Conservation (phyloP, 1,140 invertebrate species). For the Drosophila trapezifrons region DNA sequence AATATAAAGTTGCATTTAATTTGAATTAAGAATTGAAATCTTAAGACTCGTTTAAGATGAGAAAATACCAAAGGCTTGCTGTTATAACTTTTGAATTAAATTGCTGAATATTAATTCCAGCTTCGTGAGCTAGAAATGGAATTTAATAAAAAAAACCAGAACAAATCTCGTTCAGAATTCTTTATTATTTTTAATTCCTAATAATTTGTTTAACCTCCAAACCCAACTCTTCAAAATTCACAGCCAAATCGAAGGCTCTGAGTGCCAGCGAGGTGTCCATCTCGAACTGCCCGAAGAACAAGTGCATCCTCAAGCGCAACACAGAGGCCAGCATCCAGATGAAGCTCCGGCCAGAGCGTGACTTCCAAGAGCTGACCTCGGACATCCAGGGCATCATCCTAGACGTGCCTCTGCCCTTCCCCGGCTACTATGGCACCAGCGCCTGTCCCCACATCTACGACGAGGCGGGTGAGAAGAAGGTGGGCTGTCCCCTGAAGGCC, state of each 20-base stretch:
- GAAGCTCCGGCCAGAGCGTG: constrained; percentile 86
- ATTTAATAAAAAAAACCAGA: too few relatives aligned
- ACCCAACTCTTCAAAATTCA: background rate
- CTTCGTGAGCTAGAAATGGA: too few relatives aligned
- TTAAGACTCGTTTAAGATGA: background rate
- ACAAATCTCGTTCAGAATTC: background rate
- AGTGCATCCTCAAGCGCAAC: constrained; percentile 88
- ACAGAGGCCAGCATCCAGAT: constrained; percentile 85
- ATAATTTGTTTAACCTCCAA: background rate
- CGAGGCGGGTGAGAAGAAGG: constrained; percentile 85
- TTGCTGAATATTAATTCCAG: too few relatives aligned
- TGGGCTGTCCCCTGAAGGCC: constrained; percentile 88
- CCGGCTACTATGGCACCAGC: constrained; percentile 89
- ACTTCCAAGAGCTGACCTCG: constrained; percentile 85
- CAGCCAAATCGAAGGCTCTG: constrained; percentile 66
- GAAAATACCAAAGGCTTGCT: background rate
- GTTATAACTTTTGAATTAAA: background rate
- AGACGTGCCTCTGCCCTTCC: constrained; percentile 88
- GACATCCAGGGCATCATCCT: constrained; percentile 87
- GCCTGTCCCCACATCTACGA: constrained; percentile 88
- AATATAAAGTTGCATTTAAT: background rate
- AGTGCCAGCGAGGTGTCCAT: constrained; percentile 85
- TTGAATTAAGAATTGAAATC: background rate
- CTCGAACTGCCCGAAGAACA: constrained; percentile 86
- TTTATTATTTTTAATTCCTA: background rate